phyloP scores from a whole-genome alignment of 1,140 invertebrate species.

The Camponotus floridanus region DNA sequence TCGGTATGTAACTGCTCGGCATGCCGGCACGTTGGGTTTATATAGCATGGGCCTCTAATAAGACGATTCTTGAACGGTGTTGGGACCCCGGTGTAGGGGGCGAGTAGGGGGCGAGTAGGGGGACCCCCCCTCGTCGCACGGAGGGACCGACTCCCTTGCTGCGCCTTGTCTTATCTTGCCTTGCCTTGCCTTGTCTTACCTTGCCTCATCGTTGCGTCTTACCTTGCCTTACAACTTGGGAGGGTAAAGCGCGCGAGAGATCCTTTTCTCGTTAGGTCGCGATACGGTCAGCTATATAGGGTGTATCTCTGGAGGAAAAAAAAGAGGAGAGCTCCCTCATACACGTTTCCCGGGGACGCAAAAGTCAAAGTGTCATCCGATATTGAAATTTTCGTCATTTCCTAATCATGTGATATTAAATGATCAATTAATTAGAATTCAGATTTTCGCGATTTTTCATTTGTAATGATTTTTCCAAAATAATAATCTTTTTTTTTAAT shows the following conservation, averaged over 20 bases:
- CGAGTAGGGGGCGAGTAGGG: constrained; percentile 31
- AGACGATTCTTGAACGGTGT: constrained; percentile 83
- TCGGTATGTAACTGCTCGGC: constrained; percentile 83
- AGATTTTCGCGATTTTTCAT: not conserved
- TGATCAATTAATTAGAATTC: constrained; percentile 10
- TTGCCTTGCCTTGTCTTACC: constrained; percentile 64
- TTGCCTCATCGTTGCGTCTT: constrained; percentile 61
- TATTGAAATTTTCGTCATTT: not conserved
- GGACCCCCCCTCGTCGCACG: constrained; percentile 36
- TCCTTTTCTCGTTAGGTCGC: constrained; percentile 11
- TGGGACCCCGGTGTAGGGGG: constrained; percentile 51
- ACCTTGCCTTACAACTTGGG: constrained; percentile 77
- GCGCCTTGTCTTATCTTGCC: constrained; percentile 60
- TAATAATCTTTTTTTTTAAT: too few relatives aligned
- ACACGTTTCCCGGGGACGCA: too few relatives aligned
- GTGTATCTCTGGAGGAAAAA: too few relatives aligned
- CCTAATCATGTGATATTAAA: not conserved
- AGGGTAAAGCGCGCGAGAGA: constrained; percentile 59
- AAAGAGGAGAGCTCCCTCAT: not conserved
- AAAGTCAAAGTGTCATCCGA: not conserved
- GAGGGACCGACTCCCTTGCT: constrained; percentile 61
- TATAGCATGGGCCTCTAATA: constrained; percentile 85
- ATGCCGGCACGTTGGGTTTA: constrained; percentile 84
- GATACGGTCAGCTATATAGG: not conserved
- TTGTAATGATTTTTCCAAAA: not conserved